These are phyloP conservation scores for Clarias macrocephalus DNA, from an alignment of 2,113 vertebrate species.

Conservation along the genomic window DNA sequence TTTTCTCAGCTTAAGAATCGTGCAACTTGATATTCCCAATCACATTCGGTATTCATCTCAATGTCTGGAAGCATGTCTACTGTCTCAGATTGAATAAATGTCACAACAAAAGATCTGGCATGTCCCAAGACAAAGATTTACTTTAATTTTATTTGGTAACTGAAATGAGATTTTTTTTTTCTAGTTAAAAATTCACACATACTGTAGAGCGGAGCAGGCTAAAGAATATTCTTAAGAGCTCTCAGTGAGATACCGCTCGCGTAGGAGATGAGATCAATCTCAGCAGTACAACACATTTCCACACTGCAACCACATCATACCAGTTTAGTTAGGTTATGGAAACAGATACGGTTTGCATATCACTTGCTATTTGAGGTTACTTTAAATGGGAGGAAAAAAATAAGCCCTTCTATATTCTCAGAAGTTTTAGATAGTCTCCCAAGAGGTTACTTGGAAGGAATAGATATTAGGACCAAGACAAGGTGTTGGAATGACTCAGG, in stretches of 20 bases:
- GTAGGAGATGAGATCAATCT: background rate
- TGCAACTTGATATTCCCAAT: background rate
- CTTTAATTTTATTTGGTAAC: background rate
- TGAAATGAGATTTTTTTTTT: background rate
- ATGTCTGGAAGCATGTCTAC: background rate
- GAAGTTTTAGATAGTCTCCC: conserved; percentile 4
- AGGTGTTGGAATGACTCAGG: conserved; percentile 58
- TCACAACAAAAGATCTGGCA: background rate
- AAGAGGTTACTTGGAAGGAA: conserved; percentile 18
- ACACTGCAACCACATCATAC: background rate
- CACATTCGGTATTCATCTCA: background rate
- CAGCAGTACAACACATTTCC: conserved; percentile 1
- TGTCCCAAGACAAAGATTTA: background rate
- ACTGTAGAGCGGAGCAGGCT: background rate
- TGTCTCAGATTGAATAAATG: background rate
- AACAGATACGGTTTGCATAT: background rate
- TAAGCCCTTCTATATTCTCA: conserved; percentile 15
- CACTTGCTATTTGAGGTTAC: background rate
- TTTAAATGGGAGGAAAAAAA: background rate
- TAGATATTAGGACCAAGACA: conserved; percentile 28
- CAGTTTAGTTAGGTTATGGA: conserved; percentile 18
- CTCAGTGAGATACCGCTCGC: background rate
- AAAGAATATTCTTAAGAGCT: background rate
- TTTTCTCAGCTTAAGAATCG: background rate
- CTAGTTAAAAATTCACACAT: background rate